phyloP scores from a whole-genome alignment of 2,888 invertebrate species.

The Pomacea canaliculata region DNA sequence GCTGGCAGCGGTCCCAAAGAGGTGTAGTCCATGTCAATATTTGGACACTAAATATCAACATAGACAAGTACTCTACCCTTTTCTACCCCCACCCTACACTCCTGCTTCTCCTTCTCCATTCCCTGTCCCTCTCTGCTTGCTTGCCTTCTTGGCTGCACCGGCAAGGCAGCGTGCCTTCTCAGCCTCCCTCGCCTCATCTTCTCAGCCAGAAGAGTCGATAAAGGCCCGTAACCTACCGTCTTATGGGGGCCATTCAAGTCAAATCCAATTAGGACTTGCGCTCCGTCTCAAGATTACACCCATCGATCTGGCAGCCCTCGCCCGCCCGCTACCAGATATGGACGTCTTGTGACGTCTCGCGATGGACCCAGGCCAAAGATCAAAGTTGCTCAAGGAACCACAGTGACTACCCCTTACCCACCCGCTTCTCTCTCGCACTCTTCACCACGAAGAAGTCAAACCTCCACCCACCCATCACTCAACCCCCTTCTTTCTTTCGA shows the following conservation, averaged over 20 bases:
- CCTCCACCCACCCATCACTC: too few relatives aligned
- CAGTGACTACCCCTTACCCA: background rate
- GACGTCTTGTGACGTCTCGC: conserved; percentile 27
- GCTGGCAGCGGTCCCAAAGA: background rate
- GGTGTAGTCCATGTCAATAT: conserved; percentile 32
- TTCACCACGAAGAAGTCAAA: background rate
- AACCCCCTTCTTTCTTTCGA: too few relatives aligned
- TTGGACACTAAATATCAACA: conserved; percentile 36
- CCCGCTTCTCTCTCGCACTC: background rate
- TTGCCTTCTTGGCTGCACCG: background rate
- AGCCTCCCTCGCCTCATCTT: conserved; percentile 13
- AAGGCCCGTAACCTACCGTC: conserved; percentile 34
- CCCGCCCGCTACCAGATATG: conserved; percentile 21
- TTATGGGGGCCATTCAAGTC: conserved; percentile 37
- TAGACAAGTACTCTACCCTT: conserved; percentile 19
- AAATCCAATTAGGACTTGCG: conserved; percentile 38
- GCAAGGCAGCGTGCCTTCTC: conserved; percentile 1
- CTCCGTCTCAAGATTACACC: conserved; percentile 35
- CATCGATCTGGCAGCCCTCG: conserved; percentile 23
- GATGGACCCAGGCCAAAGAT: conserved; percentile 27
- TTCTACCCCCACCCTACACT: background rate
- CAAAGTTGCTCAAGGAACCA: conserved; percentile 21
- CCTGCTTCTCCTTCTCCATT: background rate
- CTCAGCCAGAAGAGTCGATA: conserved; percentile 30
- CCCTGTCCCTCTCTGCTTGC: too few relatives aligned